These are phyloP conservation scores for Tuberolachnus salignus DNA, from an alignment of 2,888 invertebrate genomes.

Conservation along the genomic window DNA sequence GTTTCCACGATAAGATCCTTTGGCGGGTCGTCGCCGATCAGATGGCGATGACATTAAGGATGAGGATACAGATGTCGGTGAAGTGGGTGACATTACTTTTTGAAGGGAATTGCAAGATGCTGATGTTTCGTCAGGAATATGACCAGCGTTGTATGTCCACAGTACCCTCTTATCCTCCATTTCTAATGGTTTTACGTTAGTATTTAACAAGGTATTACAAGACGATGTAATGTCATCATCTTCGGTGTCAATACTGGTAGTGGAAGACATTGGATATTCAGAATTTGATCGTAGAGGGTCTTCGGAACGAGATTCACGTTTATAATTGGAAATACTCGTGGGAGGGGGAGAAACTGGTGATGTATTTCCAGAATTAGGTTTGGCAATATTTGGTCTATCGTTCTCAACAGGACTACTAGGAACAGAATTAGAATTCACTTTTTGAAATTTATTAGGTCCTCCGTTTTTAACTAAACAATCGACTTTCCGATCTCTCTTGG, in stretches of 20 bases:
- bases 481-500: slow-evolving; percentile 47
- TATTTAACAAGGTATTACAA: slow-evolving; percentile 86
- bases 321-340: slow-evolving; percentile 45
- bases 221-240: slow-evolving; percentile 94
- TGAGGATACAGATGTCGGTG: slow-evolving; percentile 86
- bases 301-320: slow-evolving; percentile 66
- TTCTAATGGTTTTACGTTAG: slow-evolving; percentile 66
- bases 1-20: slow-evolving; percentile 39
- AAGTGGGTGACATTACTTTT: slow-evolving; percentile 68
- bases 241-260: slow-evolving; percentile 89
- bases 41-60: slow-evolving; percentile 83
- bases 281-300: slow-evolving; percentile 76
- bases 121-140: slow-evolving; percentile 50
- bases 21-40: slow-evolving; percentile 24
- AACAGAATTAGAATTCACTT: slow-evolving; percentile 57
- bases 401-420: slow-evolving; percentile 58
- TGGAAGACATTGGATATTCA: slow-evolving; percentile 60
- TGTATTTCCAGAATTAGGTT: slow-evolving; percentile 57
- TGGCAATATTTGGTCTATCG: slow-evolving; percentile 47
- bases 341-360: slow-evolving; percentile 53
- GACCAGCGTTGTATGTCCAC: slow-evolving; percentile 91
- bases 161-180: slow-evolving; percentile 73
- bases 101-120: slow-evolving; percentile 54
- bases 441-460: slow-evolving; percentile 49
- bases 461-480: slow-evolving; percentile 51